These are phyloP conservation scores for Metridium senile DNA, from an alignment of 92 coral and sea anemone species.

Conservation along the genomic window DNA sequence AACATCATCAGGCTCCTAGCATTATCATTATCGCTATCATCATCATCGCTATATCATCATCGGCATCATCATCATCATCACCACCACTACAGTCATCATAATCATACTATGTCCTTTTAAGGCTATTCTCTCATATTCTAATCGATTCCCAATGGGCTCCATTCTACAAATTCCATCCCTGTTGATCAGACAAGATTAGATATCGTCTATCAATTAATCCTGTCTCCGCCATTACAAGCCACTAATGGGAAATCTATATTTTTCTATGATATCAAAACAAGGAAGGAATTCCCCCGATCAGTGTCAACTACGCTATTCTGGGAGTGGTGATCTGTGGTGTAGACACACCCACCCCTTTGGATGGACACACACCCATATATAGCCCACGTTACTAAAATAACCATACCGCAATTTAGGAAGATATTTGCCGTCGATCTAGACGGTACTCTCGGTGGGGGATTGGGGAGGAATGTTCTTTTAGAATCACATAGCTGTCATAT, in stretches of 20 bases:
- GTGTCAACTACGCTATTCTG: not conserved
- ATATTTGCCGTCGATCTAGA: not conserved
- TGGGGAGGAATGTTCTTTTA: not conserved
- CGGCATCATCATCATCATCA: too few relatives aligned
- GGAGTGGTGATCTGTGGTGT: constrained; percentile 3
- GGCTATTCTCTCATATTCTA: not conserved
- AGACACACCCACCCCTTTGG: not conserved
- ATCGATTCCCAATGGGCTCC: not conserved
- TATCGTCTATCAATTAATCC: not conserved
- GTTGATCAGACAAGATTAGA: constrained; percentile 10
- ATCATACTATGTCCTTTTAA: not conserved
- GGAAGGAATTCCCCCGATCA: constrained; percentile 4
- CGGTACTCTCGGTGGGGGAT: not conserved
- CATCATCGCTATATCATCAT: too few relatives aligned
- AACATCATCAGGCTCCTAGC: too few relatives aligned
- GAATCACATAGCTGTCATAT: not conserved
- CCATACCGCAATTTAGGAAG: not conserved
- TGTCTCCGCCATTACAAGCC: not conserved
- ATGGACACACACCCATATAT: not conserved
- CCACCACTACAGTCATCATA: not conserved
- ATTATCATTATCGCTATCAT: too few relatives aligned
- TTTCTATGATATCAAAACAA: constrained; percentile 2
- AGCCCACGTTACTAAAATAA: not conserved
- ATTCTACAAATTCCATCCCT: not conserved
- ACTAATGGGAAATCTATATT: constrained; percentile 14